These are phyloP conservation scores for Magallana angulata DNA, from an alignment of 1,140 invertebrate genomes.

Conservation along the genomic window DNA sequence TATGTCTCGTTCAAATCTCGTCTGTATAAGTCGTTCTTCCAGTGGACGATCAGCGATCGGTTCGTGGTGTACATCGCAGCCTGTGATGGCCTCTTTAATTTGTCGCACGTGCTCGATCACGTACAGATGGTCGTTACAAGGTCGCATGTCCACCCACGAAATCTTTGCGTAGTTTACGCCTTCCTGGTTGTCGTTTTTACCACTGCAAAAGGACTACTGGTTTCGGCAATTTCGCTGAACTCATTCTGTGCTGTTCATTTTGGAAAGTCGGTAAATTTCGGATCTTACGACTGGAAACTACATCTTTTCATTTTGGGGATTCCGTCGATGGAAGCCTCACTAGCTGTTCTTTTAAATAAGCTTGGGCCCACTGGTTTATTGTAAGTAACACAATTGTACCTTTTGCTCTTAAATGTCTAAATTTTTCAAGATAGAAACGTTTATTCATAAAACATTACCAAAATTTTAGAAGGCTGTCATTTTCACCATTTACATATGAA, in stretches of 20 bases:
- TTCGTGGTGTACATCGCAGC: conserved; percentile 11
- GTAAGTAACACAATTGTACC: conserved; percentile 2
- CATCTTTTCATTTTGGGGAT: background rate
- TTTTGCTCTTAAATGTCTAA: no score
- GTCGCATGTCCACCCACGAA: background rate
- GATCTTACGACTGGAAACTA: conserved; percentile 36
- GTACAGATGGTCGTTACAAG: conserved; percentile 20
- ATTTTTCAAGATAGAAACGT: no score
- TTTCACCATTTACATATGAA: no score
- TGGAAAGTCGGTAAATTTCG: background rate
- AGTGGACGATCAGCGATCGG: conserved; percentile 7
- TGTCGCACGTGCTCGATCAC: conserved; percentile 16
- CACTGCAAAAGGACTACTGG: background rate
- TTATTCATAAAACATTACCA: no score
- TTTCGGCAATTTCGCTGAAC: conserved; percentile 10
- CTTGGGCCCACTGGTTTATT: conserved; percentile 21
- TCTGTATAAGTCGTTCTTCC: background rate
- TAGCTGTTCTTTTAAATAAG: background rate
- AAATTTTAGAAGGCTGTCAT: no score
- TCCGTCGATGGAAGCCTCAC: background rate
- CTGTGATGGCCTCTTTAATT: conserved; percentile 34
- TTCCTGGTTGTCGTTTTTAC: background rate
- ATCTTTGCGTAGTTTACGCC: background rate
- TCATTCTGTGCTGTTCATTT: background rate
- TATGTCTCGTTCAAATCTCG: conserved; percentile 5